A percentile compares a stretch with the other conserved stretches of the same genome.
These are phyloP conservation scores for Teleogryllus oceanicus DNA, from an alignment of 2,888 invertebrate genomes.

Conservation along the genomic window DNA sequence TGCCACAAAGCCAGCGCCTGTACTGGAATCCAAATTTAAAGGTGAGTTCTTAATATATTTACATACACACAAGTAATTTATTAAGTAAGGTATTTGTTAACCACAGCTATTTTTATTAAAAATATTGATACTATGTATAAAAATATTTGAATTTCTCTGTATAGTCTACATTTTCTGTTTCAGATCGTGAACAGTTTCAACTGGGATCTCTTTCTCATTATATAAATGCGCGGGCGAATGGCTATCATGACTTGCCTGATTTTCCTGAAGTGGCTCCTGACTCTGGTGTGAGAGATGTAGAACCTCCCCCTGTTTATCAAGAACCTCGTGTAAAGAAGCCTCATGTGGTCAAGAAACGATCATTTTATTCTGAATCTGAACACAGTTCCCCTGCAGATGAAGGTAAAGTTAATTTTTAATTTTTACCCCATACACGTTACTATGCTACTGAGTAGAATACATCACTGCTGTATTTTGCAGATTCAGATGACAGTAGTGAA, in stretches of 20 bases:
- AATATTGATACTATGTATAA: neutral
- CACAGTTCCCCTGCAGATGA: conserved; percentile 45
- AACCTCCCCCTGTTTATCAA: conserved; percentile 46
- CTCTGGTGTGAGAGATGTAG: conserved; percentile 72
- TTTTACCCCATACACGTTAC: neutral
- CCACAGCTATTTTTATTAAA: too few relatives aligned
- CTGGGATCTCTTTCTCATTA: conserved; percentile 94
- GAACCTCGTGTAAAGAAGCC: conserved; percentile 34
- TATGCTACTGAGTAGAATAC: neutral
- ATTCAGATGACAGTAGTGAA: conserved; percentile 38
- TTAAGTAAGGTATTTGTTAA: too few relatives aligned
- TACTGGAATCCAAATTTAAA: conserved; percentile 78
- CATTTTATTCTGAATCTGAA: conserved; percentile 62
- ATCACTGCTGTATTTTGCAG: conserved; percentile 12
- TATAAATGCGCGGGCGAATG: conserved; percentile 77
- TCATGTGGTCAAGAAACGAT: conserved; percentile 43
- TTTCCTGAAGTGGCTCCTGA: conserved; percentile 77
- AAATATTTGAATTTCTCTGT: neutral
- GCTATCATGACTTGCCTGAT: conserved; percentile 83
- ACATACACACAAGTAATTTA: neutral
- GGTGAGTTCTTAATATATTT: conserved; percentile 49
- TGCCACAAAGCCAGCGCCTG: conserved; percentile 89
- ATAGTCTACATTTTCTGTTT: conserved; percentile 30
- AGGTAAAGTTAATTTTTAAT: conserved; percentile 20
- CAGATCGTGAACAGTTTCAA: conserved; percentile 82